Base-by-base conservation (phyloP, 2,797 vertebrate genomes). In the Bufotes viridis region DNA sequence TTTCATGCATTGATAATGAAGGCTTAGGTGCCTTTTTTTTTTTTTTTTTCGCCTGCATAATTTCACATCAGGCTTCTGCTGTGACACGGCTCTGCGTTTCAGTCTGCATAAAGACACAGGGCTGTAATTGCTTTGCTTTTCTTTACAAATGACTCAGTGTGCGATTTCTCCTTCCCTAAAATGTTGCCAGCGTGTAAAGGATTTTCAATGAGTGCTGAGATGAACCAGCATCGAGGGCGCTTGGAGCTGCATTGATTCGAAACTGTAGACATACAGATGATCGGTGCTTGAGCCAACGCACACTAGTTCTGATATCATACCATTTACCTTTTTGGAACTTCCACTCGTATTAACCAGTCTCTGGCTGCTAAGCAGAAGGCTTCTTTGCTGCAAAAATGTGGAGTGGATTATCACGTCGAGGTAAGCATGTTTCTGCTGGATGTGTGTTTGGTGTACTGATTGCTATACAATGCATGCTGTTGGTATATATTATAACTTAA, bases 371-470 rank as follows among this genome's bases (percentile, higher is more conserved):
- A 65, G 72, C 72, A 87, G 61, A n/a, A 90, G 93, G 91, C 93
- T 93, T 92, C 87, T 89, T 90, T 89, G 90, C 91, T 93, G 91
- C 90, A 92, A 92, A 94, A 91, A 97, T 97, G 96, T 97, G 96
- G 96, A 96, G 92, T 92, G 95, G 96, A 93, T 94, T 96, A 94
- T 94, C 95, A 88, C 94, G 93, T 90, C 95, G 94, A 97, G 96
- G 96, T 97, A 93, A 97, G 96, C 92, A 81, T 3, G 42, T 72
- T 80, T 72, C 13, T 82, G 2, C 58, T 87, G 22, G 63, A 34
- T 79, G 26, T 84, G 26, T 49, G 22, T 26, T 65, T 12, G 55
- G 22, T 34, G 12, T 58, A 24, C n/a, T 74, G 78, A 83, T 78
- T 63, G 34, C 26, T 84, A 29, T 83, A 42, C 83, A n/a, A 10